Base-by-base conservation (phyloP, 1,140 invertebrate species). In the Aleiodes sp. region DNA sequence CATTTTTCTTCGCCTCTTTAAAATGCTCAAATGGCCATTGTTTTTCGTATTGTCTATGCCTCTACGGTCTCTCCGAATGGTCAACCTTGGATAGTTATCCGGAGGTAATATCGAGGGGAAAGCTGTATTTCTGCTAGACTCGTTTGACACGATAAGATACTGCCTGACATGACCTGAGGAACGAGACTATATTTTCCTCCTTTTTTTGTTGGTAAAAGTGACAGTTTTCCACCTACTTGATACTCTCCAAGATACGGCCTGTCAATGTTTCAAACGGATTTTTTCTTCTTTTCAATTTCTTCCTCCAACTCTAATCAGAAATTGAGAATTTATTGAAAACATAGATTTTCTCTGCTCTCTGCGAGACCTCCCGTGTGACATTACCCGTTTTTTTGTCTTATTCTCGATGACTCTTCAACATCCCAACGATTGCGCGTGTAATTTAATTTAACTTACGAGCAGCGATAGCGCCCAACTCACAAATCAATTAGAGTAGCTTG, bases 361-460 rank as follows among this genome's bases (percentile, higher is more conserved):
- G 7, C 35, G 21, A 35, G 64, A 52, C 61, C 61, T 66, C 65
- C 68, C 62, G 72, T n/a, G n/a, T 62, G 68, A 66, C 64, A 72
- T 52, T 52, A 52, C 46, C 46, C 46, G 19, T 9, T 24, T 52
- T n/a, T n/a, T n/a, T n/a, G n/a, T n/a, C n/a, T n/a, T n/a, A n/a
- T n/a, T 52, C 46, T 24, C 46, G 46, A 52, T 52, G 46, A 52
- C 46, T 52, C 46, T n/a, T 24, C 33, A 26, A 24, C 26, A 41
- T 59, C 57, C n/a, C 35, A 70, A 68, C 70, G 73, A 75, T 75
- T 73, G 70, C 62, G 68, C 76, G 74, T 77, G 78, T 80, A 78
- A 83, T 82, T 83, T 82, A 82, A 82, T 83, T 83, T 79, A 81
- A 83, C 75, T 83, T 82, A 82, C 80, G 77, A 80, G 78, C 69